Conservation (phyloP, 2,797 vertebrate species). For the Bucorvus abyssinicus region DNA sequence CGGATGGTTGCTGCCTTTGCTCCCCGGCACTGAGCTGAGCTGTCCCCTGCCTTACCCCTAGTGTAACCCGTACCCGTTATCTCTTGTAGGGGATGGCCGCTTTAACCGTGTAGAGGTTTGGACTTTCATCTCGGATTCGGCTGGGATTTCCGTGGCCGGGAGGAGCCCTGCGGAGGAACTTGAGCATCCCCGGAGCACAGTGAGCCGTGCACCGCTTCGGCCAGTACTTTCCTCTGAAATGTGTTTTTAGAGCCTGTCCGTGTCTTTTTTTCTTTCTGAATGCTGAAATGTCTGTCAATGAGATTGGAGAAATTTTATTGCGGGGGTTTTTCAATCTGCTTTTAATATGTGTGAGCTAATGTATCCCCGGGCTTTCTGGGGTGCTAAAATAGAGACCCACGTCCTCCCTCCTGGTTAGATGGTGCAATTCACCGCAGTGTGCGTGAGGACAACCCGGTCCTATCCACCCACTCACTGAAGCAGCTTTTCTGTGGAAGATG, state of each 20-base stretch:
- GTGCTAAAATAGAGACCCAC: fast-evolving
- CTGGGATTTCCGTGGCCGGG: neutral
- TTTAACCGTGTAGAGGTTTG: neutral
- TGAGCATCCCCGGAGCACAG: neutral
- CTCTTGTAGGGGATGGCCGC: constrained; percentile 49
- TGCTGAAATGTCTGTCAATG: neutral
- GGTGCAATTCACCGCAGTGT: neutral
- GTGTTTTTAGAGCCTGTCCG: neutral
- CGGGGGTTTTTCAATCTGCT: neutral
- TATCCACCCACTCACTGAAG: neutral
- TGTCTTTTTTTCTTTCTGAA: neutral
- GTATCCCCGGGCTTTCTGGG: neutral
- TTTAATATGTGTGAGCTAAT: fast-evolving
- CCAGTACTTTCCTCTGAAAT: neutral
- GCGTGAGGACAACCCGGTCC: neutral
- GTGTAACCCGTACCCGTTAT: neutral
- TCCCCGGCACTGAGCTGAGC: too few relatives aligned
- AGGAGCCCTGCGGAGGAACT: neutral
- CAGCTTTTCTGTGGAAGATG: neutral
- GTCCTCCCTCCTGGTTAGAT: neutral
- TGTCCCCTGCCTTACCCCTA: too few relatives aligned
- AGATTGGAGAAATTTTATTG: neutral
- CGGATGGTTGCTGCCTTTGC: neutral
- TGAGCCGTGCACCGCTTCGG: neutral
- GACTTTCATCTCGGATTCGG: neutral